These are phyloP conservation scores for Rhynchotus rufescens DNA, from an alignment of 2,797 vertebrate genomes.

Conservation along the genomic window DNA sequence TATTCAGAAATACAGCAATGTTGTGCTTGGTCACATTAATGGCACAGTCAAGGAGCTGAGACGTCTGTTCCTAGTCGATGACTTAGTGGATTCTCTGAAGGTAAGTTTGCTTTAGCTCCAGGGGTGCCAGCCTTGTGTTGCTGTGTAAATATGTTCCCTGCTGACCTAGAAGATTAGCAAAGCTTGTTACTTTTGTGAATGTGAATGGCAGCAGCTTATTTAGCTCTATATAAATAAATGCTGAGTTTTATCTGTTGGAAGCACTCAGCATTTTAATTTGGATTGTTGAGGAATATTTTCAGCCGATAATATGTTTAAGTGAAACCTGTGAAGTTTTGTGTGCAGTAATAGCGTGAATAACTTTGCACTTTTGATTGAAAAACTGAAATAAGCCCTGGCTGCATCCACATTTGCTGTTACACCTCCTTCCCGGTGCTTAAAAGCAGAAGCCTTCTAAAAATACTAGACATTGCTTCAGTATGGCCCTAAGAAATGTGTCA, in stretches of 20 bases:
- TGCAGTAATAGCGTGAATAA: neutral
- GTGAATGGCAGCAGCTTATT: neutral
- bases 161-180: neutral
- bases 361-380: neutral
- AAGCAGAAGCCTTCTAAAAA: neutral
- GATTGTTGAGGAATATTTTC: neutral
- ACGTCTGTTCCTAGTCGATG: slow-evolving; percentile 94
- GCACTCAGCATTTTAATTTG: neutral
- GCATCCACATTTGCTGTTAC: neutral
- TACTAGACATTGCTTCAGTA: rapidly evolving
- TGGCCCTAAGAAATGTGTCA: neutral
- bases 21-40: slow-evolving; percentile 88
- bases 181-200: neutral
- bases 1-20: slow-evolving; percentile 92
- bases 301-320: neutral
- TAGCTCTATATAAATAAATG: neutral
- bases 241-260: neutral
- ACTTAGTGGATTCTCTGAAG: slow-evolving; percentile 98
- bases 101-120: slow-evolving; percentile 54
- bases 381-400: neutral
- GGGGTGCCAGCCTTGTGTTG: neutral
- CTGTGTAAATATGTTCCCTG: neutral
- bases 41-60: slow-evolving; percentile 86
- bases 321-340: rapidly evolving
- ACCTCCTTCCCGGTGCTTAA: neutral